Evolutionary conservation across 2,797 vertebrate genomes (phyloP), one percentile per base, ranked within the genome.

Genomic region (Acanthurus lineatus): DNA sequence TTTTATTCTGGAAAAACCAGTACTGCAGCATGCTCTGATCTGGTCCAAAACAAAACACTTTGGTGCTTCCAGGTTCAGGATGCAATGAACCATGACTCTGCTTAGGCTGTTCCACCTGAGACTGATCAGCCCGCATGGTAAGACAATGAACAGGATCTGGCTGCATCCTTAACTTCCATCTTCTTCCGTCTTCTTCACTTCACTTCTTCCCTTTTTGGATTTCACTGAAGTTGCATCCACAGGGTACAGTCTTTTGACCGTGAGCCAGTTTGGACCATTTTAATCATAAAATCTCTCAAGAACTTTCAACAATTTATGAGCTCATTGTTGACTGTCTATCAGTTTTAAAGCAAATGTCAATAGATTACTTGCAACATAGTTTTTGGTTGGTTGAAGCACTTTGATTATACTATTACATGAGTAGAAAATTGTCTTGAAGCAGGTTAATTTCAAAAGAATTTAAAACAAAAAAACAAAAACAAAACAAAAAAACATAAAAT

Each of bases 41-140:
- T 53, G 40, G 47, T 73, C 44, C 25, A 73, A 76, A 88, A 82
- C 71, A 74, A 73, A 42, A 80, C 0, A 80, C 53, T 74, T 19
- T 69, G 35, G 16, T 25, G 57, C 76, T 62, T 19, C n/a, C 7
- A 62, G 69, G 63, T 48, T 73, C 32, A 63, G 45, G 28, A 47
- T 58, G 63, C 62, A 82, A 70, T 79, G 58, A 84, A 65, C 74
- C 75, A 38, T 59, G 71, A 80, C 53, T 77, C 45, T 40, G 51
- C 59, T 74, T 70, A 28, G 47, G 49, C 63, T 61, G 4, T 5
- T 49, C 62, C 75, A 85, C 28, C 72, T 83, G 25, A 86, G 67
- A 77, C 71, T 61, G 42, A 87, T 73, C 77, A 79, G 73, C 49
- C 48, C 38, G 67, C 69, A 35, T 65, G 51, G 63, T 69, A 62